A percentile compares a stretch with the other conserved stretches of the same genome.
Evolutionary conservation across 2,113 vertebrate genomes (phyloP).

Genomic region (Oceanodroma tethys): DNA sequence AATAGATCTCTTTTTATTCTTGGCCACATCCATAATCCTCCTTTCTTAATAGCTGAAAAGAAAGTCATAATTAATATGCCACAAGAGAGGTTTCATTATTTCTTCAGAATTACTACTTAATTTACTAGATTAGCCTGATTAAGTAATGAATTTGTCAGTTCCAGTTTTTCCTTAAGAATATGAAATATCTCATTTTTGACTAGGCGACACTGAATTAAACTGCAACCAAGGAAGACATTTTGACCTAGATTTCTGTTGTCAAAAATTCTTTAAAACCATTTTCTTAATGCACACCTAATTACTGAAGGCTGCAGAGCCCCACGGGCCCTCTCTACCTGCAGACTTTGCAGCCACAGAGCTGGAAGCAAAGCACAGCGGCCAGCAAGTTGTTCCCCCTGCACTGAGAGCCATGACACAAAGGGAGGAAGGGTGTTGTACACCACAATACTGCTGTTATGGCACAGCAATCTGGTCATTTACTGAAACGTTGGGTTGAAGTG

Average conservation of each 20-base stretch:
- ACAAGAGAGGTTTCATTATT: conserved; percentile 61
- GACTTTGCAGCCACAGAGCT: background rate
- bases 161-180: conserved; percentile 30
- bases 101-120: conserved; percentile 68
- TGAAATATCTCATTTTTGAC: conserved; percentile 56
- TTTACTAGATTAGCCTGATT: conserved; percentile 60
- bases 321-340: background rate
- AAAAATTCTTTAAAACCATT: background rate
- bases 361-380: background rate
- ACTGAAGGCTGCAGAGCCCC: background rate
- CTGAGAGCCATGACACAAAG: background rate
- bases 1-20: conserved; percentile 52
- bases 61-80: conserved; percentile 65
- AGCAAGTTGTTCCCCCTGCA: accelerated
- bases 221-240: background rate
- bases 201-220: background rate
- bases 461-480: background rate
- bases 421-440: background rate
- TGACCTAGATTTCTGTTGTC: background rate
- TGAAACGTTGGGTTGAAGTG: background rate
- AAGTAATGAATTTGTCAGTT: conserved; percentile 48
- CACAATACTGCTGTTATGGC: background rate
- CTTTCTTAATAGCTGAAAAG: conserved; percentile 44
- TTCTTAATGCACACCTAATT: background rate
- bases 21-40: conserved; percentile 37